A percentile compares a stretch with the other conserved stretches of the same genome.
Conservation (phyloP, 2,113 vertebrate genomes). For the Solenodon paradoxus region DNA sequence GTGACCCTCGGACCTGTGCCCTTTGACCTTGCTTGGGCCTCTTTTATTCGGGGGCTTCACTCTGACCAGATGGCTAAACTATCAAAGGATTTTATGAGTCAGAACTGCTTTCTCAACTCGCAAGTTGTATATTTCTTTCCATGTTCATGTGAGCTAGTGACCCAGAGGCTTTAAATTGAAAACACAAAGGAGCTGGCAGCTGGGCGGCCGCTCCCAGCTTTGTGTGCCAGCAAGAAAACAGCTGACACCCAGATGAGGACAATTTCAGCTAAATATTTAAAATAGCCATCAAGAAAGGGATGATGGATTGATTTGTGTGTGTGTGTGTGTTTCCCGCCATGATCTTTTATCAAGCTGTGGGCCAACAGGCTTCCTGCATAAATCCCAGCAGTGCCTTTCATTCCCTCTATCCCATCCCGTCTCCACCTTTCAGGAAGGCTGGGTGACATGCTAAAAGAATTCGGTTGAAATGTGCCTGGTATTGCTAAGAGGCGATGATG, state of each 20-base stretch:
- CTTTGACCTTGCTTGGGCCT: slow-evolving; percentile 95
- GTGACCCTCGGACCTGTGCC: slow-evolving; percentile 94
- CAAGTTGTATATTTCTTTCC: slow-evolving; percentile 90
- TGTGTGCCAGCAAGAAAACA: slow-evolving; percentile 80
- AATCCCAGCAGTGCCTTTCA: background rate
- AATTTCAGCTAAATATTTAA: slow-evolving; percentile 81
- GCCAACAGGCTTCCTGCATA: background rate
- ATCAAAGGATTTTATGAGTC: slow-evolving; percentile 99
- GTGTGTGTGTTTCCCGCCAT: background rate
- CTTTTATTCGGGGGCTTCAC: slow-evolving; percentile 95
- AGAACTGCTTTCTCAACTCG: slow-evolving; percentile 92
- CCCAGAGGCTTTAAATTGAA: slow-evolving; percentile 78
- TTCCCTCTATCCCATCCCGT: background rate
- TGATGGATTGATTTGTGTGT: slow-evolving; percentile 74
- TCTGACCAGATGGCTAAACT: slow-evolving; percentile 99
- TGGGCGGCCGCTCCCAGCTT: slow-evolving; percentile 63
- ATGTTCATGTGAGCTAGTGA: slow-evolving; percentile 85
- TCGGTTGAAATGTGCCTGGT: slow-evolving; percentile 58
- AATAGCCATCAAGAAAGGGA: slow-evolving; percentile 73
- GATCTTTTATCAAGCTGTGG: slow-evolving; percentile 59
- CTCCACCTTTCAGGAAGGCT: background rate
- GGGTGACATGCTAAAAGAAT: slow-evolving; percentile 67
- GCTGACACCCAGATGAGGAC: slow-evolving; percentile 83
- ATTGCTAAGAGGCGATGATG: slow-evolving; percentile 48
- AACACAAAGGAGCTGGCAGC: slow-evolving; percentile 81